Evolutionary conservation across 2,888 invertebrate genomes (phyloP), one percentile per base, ranked within the genome.

Genomic region (Dryococelus australis): DNA sequence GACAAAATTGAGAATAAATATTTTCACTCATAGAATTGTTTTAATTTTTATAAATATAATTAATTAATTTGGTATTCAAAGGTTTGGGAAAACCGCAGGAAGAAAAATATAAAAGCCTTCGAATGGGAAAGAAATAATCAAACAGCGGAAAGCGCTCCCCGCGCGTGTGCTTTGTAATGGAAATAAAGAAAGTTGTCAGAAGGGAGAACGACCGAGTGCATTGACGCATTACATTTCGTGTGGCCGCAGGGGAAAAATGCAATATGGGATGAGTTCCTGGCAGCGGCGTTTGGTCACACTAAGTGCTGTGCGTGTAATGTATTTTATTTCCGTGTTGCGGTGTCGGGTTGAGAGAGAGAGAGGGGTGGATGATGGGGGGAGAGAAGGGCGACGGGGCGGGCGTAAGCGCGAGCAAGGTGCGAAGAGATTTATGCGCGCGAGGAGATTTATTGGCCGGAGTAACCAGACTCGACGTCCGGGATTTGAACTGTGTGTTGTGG

Each of bases 401-500:
- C 8, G 65, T 10, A 16, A 65, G 65, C n/a, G 65, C 65, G 65
- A n/a, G 65, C 65, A 65, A 65, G 65, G 65, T 28, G 83, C 43
- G 83, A 43, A 83, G 83, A 85, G 87, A 87, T 87, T 87, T 87
- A 85, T 87, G 85, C 80, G 87, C 53, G 87, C 80, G 24, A 10
- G 53, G 78, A 86, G 86, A 84, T 86, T 86, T 86, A 86, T 86
- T 53, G 65, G 47, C 87, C 86, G 85, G 35, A 84, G 83, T 84
- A 85, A 87, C 86, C 86, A 43, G 83, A 83, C 35, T 83, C 83
- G 87, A 87, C 47, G 87, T 81, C 87, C 80, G 87, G 87, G 87
- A 87, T 87, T 87, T 87, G 87, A 85, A 85, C 53, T 85, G 83
- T 85, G 85, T 87, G 87, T 87, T 28, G 85, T 53, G 87, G 87